Base-by-base conservation (phyloP, 1,140 invertebrate genomes). In the Steinernema khuongi region DNA sequence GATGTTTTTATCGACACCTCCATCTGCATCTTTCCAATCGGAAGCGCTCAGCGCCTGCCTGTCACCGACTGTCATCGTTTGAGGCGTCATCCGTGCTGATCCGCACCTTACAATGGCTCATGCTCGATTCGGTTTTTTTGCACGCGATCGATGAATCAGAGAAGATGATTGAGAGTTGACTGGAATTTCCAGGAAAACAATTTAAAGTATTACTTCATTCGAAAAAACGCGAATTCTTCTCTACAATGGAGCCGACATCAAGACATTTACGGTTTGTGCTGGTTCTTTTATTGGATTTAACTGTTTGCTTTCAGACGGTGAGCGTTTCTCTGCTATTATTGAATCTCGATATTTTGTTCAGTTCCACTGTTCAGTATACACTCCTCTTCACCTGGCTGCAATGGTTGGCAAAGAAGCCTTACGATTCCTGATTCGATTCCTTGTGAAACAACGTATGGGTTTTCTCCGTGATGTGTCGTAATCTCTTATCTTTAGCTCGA, bases 401-500 rank as follows among this genome's bases (percentile, higher is more conserved):
- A 95, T 94, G 83, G 94, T 93, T 32, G 95, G 95, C 33, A 96
- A 97, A 85, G 95, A 97, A 87, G 94, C 94, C 79, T n/a, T n/a
- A n/a, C n/a, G n/a, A n/a, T n/a, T n/a, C n/a, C 92, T 97, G 43
- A 94, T 97, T 11, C 88, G 95, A 71, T 85, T 97, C 67, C 88
- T 97, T 30, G 88, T 97, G 67, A 98, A 98, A 87, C 50, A 60
- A 22, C 91, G 93, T 33, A 94, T 94, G 67, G 94, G 97, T 30
- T 92, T 94, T 88, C 93, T 94, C 0, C 94, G 97, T 82, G 91
- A 60, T 4, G 26, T 11, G n/a, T n/a, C n/a, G n/a, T 41, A 18
- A 18, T 11, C 7, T 11, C 68, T 36, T 69, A n/a, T 18, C 4
- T 44, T 33, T 19, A 69, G 36, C 36, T 19, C 4, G 28, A 14